A percentile compares a stretch with the other conserved stretches of the same genome.
Conservation (phyloP, 2,797 vertebrate species). For the Florisuga fusca region DNA sequence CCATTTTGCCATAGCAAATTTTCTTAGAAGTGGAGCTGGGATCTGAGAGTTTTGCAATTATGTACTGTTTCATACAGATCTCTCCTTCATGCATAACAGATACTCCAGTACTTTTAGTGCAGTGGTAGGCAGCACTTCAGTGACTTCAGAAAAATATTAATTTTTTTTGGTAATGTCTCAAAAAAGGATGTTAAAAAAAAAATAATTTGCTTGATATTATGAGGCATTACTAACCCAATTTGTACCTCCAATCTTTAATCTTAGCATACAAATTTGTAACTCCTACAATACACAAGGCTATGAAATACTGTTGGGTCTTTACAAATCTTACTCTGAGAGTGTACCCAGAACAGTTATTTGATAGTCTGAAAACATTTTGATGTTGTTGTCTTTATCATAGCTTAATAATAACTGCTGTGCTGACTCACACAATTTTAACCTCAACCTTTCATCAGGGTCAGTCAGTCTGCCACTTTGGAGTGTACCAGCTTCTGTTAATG, state of each 20-base stretch:
- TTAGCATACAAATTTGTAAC: not conserved
- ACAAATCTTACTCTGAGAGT: not conserved
- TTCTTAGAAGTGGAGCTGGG: not conserved
- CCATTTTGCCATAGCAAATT: not conserved
- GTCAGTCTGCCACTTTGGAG: not conserved
- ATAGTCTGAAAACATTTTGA: not conserved
- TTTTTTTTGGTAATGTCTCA: not conserved
- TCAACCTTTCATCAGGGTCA: not conserved
- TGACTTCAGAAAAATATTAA: not conserved
- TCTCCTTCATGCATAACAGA: not conserved
- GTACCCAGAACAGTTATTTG: not conserved
- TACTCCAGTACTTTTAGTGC: not conserved
- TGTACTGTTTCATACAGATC: not conserved
- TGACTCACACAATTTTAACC: conserved; percentile 7
- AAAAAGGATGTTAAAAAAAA: not conserved
- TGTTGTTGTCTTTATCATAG: not conserved
- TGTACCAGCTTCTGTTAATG: not conserved
- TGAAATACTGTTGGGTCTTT: not conserved
- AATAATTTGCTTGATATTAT: not conserved
- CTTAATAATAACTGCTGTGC: not conserved
- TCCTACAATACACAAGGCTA: not conserved
- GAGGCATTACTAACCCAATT: not conserved
- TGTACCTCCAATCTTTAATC: not conserved
- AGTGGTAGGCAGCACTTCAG: not conserved
- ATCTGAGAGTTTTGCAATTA: not conserved